Evolutionary conservation across 1,140 invertebrate genomes (phyloP).

Genomic region (Drosophila teissieri): DNA sequence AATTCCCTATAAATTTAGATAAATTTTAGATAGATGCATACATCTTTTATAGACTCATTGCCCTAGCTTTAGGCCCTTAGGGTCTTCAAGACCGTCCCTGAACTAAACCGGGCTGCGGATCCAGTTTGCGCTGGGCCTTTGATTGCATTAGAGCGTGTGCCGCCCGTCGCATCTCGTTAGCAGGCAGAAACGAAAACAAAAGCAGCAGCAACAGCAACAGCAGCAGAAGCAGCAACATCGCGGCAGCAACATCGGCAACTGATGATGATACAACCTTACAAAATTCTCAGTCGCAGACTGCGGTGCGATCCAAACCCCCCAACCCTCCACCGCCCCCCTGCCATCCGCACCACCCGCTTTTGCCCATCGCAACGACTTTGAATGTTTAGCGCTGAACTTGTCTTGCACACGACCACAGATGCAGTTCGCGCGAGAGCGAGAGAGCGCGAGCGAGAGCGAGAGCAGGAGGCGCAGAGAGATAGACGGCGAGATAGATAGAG

Average conservation of each 20-base stretch:
- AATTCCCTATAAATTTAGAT: no score
- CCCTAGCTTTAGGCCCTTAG: not conserved
- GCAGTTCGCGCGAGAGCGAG: conserved; percentile 4
- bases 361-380: conserved; percentile 64
- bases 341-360: not conserved
- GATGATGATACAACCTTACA: conserved; percentile 81
- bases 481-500: conserved; percentile 17
- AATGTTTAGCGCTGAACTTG: conserved; percentile 83
- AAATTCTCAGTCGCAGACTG: conserved; percentile 72
- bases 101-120: conserved; percentile 16
- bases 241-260: conserved; percentile 16
- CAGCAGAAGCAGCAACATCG: conserved; percentile 15
- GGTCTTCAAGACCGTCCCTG: conserved; percentile 1
- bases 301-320: conserved; percentile 16
- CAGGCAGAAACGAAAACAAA: conserved; percentile 75
- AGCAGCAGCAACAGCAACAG: conserved; percentile 29
- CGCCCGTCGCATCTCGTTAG: conserved; percentile 74
- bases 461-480: conserved; percentile 4
- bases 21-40: not conserved
- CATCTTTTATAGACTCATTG: not conserved
- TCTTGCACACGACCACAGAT: conserved; percentile 63
- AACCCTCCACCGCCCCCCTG: not conserved
- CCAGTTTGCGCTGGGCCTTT: conserved; percentile 57
- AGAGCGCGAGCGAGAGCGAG: conserved; percentile 9
- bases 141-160: conserved; percentile 82